Evolutionary conservation across 2,888 invertebrate genomes (phyloP), one percentile per base, ranked within the genome.

Genomic region (Piscicola geometra): DNA sequence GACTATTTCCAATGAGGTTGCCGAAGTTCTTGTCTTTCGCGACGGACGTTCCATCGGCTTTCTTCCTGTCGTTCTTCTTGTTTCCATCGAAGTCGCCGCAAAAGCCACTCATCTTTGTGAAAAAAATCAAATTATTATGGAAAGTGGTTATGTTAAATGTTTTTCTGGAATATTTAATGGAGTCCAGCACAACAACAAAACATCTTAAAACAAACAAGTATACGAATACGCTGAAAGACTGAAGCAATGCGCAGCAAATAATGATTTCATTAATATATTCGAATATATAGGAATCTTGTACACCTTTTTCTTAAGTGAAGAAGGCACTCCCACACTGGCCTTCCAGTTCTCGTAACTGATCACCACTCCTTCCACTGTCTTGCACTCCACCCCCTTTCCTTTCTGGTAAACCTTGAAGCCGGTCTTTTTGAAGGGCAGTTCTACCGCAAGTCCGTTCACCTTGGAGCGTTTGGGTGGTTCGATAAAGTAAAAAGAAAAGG

Each of bases 1-100:
- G 33, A 33, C 68, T 68, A 35, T 68, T 68, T 68, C 68, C 68
- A 68, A 68, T 68, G 68, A 68, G 28, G 68, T 68, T 68, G 30
- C 68, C 68, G 33, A 68, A 68, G 33, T 68, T 68, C 68, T 30
- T 68, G n/a, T 68, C 33, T 30, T 30, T 1, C 32, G n/a, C 28
- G 33, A 68, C 68, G 9, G 12, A 68, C 33, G 30, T 35, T 5
- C 68, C 68, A 30, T n/a, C 5, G 3, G 30, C 33, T n/a, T 30
- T 68, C 0, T 30, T n/a, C n/a, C 32, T 35, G 33, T 68, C 68
- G 32, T 68, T 68, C 12, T 68, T 68, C 68, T 33, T 30, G 68
- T 68, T 68, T 9, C 68, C 68, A 32, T 68, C 68, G 33, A 68
- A 68, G 33, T 68, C 33, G 28, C 68, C 68, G 33, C 68, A 68